Conservation (phyloP, 1,140 invertebrate genomes). For the Ceratina japonica region DNA sequence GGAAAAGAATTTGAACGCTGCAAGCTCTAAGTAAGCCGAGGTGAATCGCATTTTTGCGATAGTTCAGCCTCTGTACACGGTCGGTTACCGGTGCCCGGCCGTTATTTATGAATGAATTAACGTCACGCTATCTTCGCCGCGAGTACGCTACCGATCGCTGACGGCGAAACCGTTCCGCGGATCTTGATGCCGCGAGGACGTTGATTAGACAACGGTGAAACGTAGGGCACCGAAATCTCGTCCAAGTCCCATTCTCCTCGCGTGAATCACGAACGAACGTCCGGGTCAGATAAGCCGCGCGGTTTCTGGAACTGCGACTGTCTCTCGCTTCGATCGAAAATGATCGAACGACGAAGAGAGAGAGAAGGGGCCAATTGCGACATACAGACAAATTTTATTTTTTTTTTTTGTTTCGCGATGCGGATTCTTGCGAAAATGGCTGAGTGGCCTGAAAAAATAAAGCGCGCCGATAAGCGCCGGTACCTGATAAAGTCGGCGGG, state of each 20-base stretch:
- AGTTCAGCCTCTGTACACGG: conserved; percentile 1
- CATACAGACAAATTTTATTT: conserved; percentile 54
- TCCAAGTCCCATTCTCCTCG: too few relatives aligned
- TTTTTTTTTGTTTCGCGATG: conserved; percentile 59
- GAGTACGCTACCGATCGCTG: conserved; percentile 18
- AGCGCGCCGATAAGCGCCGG: conserved; percentile 67
- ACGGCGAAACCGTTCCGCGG: conserved; percentile 5
- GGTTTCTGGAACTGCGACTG: too few relatives aligned
- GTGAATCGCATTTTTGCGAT: conserved; percentile 33
- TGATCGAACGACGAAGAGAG: not conserved
- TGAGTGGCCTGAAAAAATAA: conserved; percentile 77
- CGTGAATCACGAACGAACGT: too few relatives aligned
- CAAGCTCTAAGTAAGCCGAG: conserved; percentile 6
- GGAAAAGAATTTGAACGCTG: not conserved
- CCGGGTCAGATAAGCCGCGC: too few relatives aligned
- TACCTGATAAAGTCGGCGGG: conserved; percentile 70
- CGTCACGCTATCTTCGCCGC: conserved; percentile 30
- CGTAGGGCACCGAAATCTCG: too few relatives aligned
- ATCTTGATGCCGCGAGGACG: not conserved
- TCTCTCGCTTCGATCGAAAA: too few relatives aligned
- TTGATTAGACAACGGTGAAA: too few relatives aligned
- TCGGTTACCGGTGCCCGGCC: conserved; percentile 5
- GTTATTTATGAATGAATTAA: conserved; percentile 51
- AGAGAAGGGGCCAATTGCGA: conserved; percentile 47
- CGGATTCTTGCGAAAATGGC: conserved; percentile 75